Evolutionary conservation across 2,888 invertebrate species (phyloP).

Genomic region (Clepsis dumicolana): DNA sequence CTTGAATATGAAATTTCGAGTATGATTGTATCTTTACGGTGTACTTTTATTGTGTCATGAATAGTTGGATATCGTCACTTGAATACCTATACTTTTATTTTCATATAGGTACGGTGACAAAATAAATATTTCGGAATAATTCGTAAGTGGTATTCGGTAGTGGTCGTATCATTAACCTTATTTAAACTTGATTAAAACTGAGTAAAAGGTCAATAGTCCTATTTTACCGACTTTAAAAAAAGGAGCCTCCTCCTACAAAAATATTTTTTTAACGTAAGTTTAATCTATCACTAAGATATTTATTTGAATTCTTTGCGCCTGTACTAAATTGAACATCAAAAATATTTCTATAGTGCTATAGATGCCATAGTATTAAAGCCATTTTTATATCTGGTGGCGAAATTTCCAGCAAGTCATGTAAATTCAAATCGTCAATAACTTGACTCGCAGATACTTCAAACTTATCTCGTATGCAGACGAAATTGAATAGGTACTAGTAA

Average conservation of each 20-base stretch:
- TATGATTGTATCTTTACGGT: conserved; percentile 7
- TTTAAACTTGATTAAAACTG: background rate
- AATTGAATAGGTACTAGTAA: too few relatives aligned
- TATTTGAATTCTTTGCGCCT: too few relatives aligned
- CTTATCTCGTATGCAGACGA: background rate
- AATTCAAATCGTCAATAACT: background rate
- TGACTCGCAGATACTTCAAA: background rate
- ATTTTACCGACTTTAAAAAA: background rate
- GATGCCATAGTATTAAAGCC: too few relatives aligned
- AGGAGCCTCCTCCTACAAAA: too few relatives aligned
- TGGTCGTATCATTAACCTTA: too few relatives aligned
- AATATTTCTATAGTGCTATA: too few relatives aligned
- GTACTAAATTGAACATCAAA: too few relatives aligned
- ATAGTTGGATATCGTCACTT: conserved; percentile 1
- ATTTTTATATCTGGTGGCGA: too few relatives aligned
- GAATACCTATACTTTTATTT: background rate
- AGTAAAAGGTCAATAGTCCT: background rate
- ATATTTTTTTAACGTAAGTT: too few relatives aligned
- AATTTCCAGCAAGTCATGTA: background rate
- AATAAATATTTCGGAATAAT: too few relatives aligned
- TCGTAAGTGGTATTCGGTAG: too few relatives aligned
- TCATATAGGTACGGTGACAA: background rate
- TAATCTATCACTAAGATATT: too few relatives aligned
- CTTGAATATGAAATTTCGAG: conserved; percentile 6
- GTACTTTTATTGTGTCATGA: background rate